These are phyloP conservation scores for Darevskia mixta DNA, from an alignment of 2,797 vertebrate species.

Conservation along the genomic window DNA sequence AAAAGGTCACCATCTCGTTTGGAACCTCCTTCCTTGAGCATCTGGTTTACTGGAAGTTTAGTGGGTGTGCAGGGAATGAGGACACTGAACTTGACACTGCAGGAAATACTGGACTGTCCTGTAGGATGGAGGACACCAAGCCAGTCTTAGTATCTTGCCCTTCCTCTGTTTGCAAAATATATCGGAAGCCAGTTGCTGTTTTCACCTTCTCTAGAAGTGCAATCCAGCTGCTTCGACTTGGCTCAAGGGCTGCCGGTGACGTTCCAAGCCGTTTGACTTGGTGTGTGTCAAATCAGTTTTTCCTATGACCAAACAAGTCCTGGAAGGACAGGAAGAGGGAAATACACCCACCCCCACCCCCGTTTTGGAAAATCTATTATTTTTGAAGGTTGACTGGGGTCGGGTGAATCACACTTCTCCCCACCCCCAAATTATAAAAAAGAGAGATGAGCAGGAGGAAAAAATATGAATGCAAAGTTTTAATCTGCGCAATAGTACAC, in stretches of 20 bases:
- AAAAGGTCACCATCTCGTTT: too few species aligned
- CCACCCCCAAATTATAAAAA: neutral
- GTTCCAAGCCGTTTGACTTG: neutral
- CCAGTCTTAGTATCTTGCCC: neutral
- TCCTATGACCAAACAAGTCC: slow-evolving; percentile 39
- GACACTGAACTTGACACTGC: neutral
- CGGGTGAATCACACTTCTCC: neutral
- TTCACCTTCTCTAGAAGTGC: neutral
- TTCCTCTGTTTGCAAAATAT: slow-evolving; percentile 48
- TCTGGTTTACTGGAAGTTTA: neutral
- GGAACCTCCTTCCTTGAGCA: neutral
- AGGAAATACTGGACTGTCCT: neutral
- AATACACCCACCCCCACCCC: neutral
- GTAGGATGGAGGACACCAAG: neutral
- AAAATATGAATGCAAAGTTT: slow-evolving; percentile 20
- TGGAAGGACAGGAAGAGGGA: slow-evolving; percentile 39
- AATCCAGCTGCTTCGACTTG: neutral
- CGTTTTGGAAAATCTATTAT: slow-evolving; percentile 20
- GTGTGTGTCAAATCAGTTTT: slow-evolving; percentile 42
- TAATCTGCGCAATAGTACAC: fast-evolving
- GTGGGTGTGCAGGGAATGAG: neutral
- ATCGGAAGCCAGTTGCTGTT: neutral
- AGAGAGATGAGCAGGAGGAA: slow-evolving; percentile 11
- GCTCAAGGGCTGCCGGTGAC: neutral
- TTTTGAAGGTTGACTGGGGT: slow-evolving; percentile 4